phyloP scores from a whole-genome alignment of 2,113 vertebrate genomes.

The Genyomyrus donnyi region DNA sequence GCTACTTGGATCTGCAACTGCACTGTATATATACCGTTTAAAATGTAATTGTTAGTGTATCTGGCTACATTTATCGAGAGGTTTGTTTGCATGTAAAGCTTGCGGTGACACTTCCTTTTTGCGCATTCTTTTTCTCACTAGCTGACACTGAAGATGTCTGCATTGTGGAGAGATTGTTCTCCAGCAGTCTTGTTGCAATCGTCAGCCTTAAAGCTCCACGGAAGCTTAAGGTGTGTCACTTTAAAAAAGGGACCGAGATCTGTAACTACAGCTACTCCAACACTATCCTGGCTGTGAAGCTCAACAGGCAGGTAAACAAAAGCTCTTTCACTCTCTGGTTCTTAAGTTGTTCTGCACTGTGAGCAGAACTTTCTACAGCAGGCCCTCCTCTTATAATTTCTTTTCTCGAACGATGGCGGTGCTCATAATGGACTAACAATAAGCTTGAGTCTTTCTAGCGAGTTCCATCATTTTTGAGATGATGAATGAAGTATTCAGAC shows the following conservation, averaged over 20 bases:
- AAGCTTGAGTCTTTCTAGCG: background rate
- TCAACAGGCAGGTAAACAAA: conserved; percentile 85
- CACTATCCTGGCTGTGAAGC: conserved; percentile 93
- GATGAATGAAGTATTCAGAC: background rate
- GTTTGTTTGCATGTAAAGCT: background rate
- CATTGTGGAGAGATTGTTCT: conserved; percentile 94
- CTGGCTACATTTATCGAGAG: background rate
- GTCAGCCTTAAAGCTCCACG: conserved; percentile 97
- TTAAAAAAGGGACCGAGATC: conserved; percentile 98
- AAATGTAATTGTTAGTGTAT: background rate
- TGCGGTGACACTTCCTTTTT: background rate
- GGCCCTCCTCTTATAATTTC: too few species aligned
- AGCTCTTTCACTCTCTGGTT: background rate
- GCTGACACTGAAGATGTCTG: conserved; percentile 96
- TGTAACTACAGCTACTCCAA: conserved; percentile 99
- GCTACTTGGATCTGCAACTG: background rate
- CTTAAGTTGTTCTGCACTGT: background rate
- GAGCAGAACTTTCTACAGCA: background rate
- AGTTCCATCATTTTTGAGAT: background rate
- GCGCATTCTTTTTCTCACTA: conserved; percentile 32
- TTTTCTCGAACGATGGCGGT: background rate
- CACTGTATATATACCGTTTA: background rate
- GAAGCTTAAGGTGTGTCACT: conserved; percentile 97
- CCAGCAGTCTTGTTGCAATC: conserved; percentile 94
- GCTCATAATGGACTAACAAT: background rate